phyloP scores from a whole-genome alignment of 2,797 vertebrate genomes.

The Myioborus melanocephalus region DNA sequence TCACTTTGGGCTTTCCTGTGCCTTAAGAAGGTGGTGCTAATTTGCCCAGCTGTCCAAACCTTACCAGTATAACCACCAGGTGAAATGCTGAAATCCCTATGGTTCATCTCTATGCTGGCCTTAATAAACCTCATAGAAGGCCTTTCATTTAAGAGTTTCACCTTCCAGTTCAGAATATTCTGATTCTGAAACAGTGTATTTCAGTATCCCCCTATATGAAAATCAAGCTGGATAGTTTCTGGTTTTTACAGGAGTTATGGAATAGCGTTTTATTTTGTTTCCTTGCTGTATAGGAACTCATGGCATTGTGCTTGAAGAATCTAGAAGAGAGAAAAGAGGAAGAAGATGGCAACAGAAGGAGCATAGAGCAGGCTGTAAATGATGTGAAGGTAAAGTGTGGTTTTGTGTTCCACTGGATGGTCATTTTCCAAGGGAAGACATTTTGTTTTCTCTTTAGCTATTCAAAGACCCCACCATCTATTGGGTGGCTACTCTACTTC shows the following conservation, averaged over 20 bases:
- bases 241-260: background rate
- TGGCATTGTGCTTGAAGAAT: constrained; percentile 60
- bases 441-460: background rate
- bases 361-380: constrained; percentile 47
- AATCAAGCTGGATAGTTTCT: background rate
- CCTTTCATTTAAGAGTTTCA: background rate
- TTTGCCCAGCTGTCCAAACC: background rate
- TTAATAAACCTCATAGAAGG: background rate
- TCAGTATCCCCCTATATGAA: background rate
- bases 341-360: constrained; percentile 59
- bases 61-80: background rate
- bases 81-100: background rate
- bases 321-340: constrained; percentile 67
- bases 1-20: background rate
- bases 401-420: background rate
- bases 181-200: background rate
- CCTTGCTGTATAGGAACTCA: constrained; percentile 56
- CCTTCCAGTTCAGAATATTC: background rate
- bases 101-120: background rate
- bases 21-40: background rate
- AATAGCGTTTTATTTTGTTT: background rate
- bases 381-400: constrained; percentile 66
- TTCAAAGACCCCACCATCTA: background rate
- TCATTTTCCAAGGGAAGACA: background rate
- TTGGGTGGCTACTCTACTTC: background rate